Percentiles rank a stretch among this genome's conserved stretches.
Evolutionary conservation across 1,140 invertebrate genomes (phyloP).

Genomic region (Sitophilus oryzae): DNA sequence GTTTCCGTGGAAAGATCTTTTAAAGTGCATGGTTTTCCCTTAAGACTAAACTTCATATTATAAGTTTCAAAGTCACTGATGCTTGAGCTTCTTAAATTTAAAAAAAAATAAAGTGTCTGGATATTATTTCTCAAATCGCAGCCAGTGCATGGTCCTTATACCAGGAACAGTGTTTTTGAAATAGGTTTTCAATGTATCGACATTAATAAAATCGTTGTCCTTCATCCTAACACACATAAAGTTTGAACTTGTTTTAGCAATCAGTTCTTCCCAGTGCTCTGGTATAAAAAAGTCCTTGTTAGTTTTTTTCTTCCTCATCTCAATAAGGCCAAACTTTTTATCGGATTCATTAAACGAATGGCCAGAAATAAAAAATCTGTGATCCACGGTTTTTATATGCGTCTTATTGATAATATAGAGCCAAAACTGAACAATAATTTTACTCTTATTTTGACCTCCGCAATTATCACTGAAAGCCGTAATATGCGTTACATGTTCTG

Average conservation of each 20-base stretch:
- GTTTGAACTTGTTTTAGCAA: neutral
- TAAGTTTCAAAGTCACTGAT: neutral
- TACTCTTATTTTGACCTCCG: constrained; percentile 4
- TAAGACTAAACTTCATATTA: neutral
- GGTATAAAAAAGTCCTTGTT: neutral
- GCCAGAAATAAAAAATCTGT: constrained; percentile 3
- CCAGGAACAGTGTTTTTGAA: constrained; percentile 6
- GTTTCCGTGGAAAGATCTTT: constrained; percentile 1
- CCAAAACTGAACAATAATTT: constrained; percentile 9
- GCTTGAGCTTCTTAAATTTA: neutral
- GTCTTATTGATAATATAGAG: constrained; percentile 4
- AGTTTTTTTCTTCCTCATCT: constrained; percentile 8
- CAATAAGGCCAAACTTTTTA: constrained; percentile 2
- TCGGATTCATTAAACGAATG: constrained; percentile 6
- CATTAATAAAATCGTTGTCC: neutral
- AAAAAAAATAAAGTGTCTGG: constrained; percentile 5
- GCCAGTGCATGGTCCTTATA: constrained; percentile 4
- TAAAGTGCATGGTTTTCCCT: neutral
- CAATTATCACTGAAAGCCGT: constrained; percentile 8
- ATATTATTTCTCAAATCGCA: neutral
- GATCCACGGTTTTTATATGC: constrained; percentile 2
- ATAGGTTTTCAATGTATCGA: neutral
- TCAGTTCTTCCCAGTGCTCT: constrained; percentile 2
- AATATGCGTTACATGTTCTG: constrained; percentile 1
- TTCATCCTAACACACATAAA: neutral